phyloP scores from a whole-genome alignment of 2,113 vertebrate genomes.

The Thalassoma bifasciatum region DNA sequence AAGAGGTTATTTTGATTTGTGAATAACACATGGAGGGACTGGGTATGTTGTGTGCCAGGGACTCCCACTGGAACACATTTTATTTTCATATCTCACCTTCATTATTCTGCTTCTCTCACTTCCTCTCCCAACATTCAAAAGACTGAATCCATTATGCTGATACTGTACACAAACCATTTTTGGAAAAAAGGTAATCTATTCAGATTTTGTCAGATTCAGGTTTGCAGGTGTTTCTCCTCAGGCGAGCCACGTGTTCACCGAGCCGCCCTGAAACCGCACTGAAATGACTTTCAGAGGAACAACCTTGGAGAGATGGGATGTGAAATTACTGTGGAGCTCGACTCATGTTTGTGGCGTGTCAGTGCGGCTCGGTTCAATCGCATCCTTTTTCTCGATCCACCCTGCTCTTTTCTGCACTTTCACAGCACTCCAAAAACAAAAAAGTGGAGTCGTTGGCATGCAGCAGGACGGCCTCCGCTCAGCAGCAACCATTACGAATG shows the following conservation, averaged over 20 bases:
- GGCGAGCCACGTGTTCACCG: constrained; percentile 1
- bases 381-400: constrained; percentile 18
- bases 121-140: constrained; percentile 26
- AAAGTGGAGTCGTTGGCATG: constrained; percentile 33
- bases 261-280: background rate
- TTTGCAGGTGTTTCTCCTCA: constrained; percentile 20
- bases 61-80: constrained; percentile 40
- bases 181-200: constrained; percentile 13
- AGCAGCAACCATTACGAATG: constrained; percentile 44
- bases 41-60: constrained; percentile 23
- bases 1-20: constrained; percentile 63
- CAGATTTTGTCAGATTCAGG: constrained; percentile 1
- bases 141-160: constrained; percentile 48
- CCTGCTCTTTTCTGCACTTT: constrained; percentile 8
- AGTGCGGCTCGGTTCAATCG: constrained; percentile 9
- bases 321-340: constrained; percentile 40
- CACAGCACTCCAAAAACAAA: constrained; percentile 11
- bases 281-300: constrained; percentile 31
- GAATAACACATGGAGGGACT: constrained; percentile 31
- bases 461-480: constrained; percentile 40
- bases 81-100: constrained; percentile 54
- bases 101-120: constrained; percentile 48
- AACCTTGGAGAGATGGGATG: constrained; percentile 43
- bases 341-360: constrained; percentile 45
- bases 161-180: constrained; percentile 34